Conservation (phyloP, 1,140 invertebrate species). For the Arion vulgaris region DNA sequence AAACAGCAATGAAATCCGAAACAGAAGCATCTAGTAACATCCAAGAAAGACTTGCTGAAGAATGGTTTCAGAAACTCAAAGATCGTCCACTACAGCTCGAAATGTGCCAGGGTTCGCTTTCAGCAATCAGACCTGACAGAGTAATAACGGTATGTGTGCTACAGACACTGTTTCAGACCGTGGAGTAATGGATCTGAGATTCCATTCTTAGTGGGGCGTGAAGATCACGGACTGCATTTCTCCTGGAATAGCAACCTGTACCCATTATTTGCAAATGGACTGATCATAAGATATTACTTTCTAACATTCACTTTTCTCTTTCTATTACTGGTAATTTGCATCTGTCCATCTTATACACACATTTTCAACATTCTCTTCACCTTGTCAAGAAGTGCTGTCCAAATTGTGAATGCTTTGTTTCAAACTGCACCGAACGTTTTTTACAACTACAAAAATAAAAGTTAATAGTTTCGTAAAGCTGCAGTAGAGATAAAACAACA, state of each 20-base stretch:
- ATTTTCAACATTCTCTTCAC: too few relatives aligned
- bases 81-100: background rate
- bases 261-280: slow-evolving; percentile 19
- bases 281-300: slow-evolving; percentile 9
- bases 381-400: too few relatives aligned
- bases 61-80: background rate
- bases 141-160: background rate
- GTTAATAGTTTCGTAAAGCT: too few relatives aligned
- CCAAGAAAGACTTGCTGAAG: background rate
- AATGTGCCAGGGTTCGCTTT: background rate
- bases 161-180: background rate
- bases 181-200: background rate
- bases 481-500: too few relatives aligned
- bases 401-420: too few relatives aligned
- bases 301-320: background rate
- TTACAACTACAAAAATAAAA: too few relatives aligned
- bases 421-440: too few relatives aligned
- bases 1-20: background rate
- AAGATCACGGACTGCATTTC: background rate
- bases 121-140: background rate
- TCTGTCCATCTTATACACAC: too few relatives aligned
- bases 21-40: background rate
- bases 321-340: background rate
- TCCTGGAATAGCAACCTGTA: background rate
- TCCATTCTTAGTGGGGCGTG: slow-evolving; percentile 1